These are phyloP conservation scores for Perizoma affinitatum DNA, from an alignment of 2,888 invertebrate species.

Conservation along the genomic window DNA sequence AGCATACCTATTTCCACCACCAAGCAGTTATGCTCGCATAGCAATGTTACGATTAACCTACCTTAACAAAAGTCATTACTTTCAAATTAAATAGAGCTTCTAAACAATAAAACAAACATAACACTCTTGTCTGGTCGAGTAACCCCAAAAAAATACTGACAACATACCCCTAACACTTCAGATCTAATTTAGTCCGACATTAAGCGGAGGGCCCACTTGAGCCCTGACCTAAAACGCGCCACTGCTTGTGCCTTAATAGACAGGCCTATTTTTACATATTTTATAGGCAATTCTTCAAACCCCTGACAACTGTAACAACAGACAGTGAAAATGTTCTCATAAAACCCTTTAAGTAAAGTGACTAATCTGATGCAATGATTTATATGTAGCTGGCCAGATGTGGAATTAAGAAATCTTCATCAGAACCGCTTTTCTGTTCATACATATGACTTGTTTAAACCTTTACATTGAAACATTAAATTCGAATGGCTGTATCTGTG, in stretches of 20 bases:
- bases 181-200: slow-evolving; percentile 33
- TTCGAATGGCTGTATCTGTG: too few relatives aligned
- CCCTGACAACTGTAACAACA: slow-evolving; percentile 42
- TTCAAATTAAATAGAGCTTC: background rate
- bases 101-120: slow-evolving; percentile 4
- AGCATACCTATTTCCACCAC: too few relatives aligned
- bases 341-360: slow-evolving; percentile 25
- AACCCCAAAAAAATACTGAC: slow-evolving; percentile 20
- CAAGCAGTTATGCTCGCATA: too few relatives aligned
- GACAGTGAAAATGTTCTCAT: slow-evolving; percentile 26
- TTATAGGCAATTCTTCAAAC: slow-evolving; percentile 39
- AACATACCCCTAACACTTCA: slow-evolving; percentile 33
- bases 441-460: too few relatives aligned
- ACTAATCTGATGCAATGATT: slow-evolving; percentile 30
- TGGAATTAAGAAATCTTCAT: background rate
- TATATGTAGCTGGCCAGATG: slow-evolving; percentile 12
- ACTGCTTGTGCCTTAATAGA: slow-evolving; percentile 23
- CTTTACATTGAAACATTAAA: too few relatives aligned
- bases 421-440: too few relatives aligned
- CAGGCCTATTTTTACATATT: slow-evolving; percentile 38
- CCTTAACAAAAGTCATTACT: slow-evolving; percentile 1
- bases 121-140: slow-evolving; percentile 13
- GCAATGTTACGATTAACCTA: background rate
- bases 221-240: slow-evolving; percentile 37
- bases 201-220: slow-evolving; percentile 33